Evolutionary conservation across 1,140 invertebrate genomes (phyloP), one percentile per base, ranked within the genome.

Genomic region (Streblospio benedicti): DNA sequence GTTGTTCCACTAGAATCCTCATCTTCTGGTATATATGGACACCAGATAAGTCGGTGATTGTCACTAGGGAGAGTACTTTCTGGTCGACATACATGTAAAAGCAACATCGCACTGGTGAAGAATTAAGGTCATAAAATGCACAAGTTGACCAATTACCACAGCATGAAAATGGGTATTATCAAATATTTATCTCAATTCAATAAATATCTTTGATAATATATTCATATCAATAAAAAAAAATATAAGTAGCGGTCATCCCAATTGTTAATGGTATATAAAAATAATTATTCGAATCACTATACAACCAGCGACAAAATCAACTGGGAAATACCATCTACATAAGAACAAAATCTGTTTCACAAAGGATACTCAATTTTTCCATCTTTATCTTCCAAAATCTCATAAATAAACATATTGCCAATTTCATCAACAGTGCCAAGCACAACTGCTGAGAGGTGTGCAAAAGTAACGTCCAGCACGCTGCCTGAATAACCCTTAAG

Each of bases 381-480:
- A 28, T 68, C 67, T 18, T 67, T 69, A 18, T 72, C 68, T 59
- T 79, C 82, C 68, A 85, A 83, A 62, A 93, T 86, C 65, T 87
- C 84, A 77, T 93, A 85, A 52, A 93, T 85, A 77, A 85, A 89
- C 45, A 88, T 82, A 76, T 84, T 87, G 33, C 90, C 90, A 57
- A 82, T 82, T 69, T 87, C 85, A 79, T 97, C 93, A 38, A 94
- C 87, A 67, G 85, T 88, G 1, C 87, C 92, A 14, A 96, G 77
- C 56, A 93, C 81, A 23, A 90, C 84, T 69, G 88, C 84, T 53
- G 83, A 79, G 27, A 83, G 81, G 71, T 90, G 86, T 18, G 93
- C 90, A 81, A 97, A 96, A 6, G 90, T 83, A 23, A 96, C 73
- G 77, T 97, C 93, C 73, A 89, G 84, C 32, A 96, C 87, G 69